Base-by-base conservation (phyloP, 2,113 vertebrate species). In the Vidua chalybeata region DNA sequence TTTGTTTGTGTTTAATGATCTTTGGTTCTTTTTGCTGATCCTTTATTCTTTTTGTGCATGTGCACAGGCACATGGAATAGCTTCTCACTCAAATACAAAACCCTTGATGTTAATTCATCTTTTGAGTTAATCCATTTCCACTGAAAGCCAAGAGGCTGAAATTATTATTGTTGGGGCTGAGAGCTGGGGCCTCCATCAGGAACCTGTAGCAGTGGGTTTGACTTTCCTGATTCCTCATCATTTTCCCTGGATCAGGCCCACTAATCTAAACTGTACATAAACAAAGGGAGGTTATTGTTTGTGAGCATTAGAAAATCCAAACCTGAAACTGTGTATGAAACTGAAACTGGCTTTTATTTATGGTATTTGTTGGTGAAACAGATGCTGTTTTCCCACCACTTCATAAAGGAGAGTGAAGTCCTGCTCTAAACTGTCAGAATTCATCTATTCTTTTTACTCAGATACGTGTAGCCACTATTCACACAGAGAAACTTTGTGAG, bases 71-170 rank as follows among this genome's bases (percentile, higher is more conserved):
- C 82, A 37, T 24, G 26, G 45, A 61, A 59, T 31, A 39, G 30
- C 66, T 96, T 88, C 93, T 90, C 75, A 71, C 43, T 77, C 51
- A 88, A 94, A 85, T 28, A 67, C 87, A 94, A 93, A 88, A 6
- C 64, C 52, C 55, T 80, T 45, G 3, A 26, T 52, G 90, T 88
- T 96, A 88, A 95, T 80, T 80, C 43, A 43, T 63, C 83, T 83
- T 89, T 78, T 46, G 55, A 93, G 85, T 83, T 91, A 90, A 91
- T 93, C 63, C 90, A 46, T 84, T 94, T 92, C 82, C 51, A 37
- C 51, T 49, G 88, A 90, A 82, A 93, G 84, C 43, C 67, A 46
- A 35, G 63, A 85, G 31, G 41, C 15, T 67, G 92, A 72, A 92
- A 80, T 90, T 58, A 76, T 93, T 82, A 13, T 83, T 80, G 79